Evolutionary conservation across 2,113 vertebrate species (phyloP).

Genomic region (Melierax canorus): DNA sequence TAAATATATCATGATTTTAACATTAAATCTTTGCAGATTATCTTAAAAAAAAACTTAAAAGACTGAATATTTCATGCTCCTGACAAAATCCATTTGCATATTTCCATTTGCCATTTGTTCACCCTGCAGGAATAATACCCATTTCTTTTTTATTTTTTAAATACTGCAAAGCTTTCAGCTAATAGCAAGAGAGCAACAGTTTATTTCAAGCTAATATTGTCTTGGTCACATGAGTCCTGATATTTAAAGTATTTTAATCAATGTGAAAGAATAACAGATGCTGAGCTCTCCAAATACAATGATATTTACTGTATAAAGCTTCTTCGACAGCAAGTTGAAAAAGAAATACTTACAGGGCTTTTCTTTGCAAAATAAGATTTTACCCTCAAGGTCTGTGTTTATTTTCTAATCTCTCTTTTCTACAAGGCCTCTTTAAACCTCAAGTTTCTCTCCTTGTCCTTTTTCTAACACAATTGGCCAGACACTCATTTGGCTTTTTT

Average conservation of each 20-base stretch:
- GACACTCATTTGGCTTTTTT: neutral
- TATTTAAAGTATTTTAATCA: conserved; percentile 56
- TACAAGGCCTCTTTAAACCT: neutral
- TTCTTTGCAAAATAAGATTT: conserved; percentile 1
- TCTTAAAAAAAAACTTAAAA: neutral
- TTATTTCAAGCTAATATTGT: neutral
- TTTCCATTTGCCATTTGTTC: neutral
- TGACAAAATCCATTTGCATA: neutral
- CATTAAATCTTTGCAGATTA: neutral
- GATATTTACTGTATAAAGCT: conserved; percentile 19
- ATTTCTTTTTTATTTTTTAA: neutral
- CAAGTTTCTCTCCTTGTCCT: neutral
- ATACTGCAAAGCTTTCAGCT: neutral
- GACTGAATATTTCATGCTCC: neutral
- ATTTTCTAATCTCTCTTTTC: neutral
- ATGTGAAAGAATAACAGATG: conserved; percentile 35
- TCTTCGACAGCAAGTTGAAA: neutral
- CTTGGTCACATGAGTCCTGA: neutral
- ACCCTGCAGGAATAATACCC: neutral
- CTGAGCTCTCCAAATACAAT: conserved; percentile 23
- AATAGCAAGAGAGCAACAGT: neutral
- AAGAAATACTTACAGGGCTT: neutral
- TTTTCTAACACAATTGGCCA: neutral
- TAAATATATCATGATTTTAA: neutral
- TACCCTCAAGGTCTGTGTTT: neutral